Evolutionary conservation across 2,888 invertebrate genomes (phyloP), one percentile per base, ranked within the genome.

Genomic region (Dynastes grantii): DNA sequence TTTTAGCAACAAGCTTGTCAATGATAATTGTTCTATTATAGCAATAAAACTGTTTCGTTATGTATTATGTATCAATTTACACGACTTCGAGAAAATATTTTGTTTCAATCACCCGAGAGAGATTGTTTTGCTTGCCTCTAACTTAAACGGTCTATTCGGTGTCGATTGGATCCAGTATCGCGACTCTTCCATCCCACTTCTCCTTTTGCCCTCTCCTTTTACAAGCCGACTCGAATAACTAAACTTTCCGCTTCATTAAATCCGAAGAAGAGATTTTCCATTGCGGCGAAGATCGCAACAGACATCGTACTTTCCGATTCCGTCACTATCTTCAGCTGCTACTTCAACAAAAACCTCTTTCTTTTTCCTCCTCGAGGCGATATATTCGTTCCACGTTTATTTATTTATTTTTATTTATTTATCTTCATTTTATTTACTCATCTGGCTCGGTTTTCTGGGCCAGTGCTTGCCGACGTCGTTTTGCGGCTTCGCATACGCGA

Each of bases 181-280:
- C 11, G 8, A 45, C 9, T 45, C 45, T 11, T 45, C 11, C 8
- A 45, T 45, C 11, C 45, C 45, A 11, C 8, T n/a, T 4, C 6
- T 16, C 13, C n/a, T 53, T 4, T 6, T n/a, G 5, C 53, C 13
- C n/a, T 53, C 53, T 53, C 16, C 16, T 53, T 53, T 13, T 32
- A 16, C 27, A 32, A 9, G 53, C 16, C 71, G 29, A 32, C n/a
- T 55, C 32, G 71, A 71, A 71, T 71, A 70, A 58, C 73, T 73
- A 73, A 73, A 61, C 73, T 73, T 61, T 61, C 45, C 73, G 27
- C 73, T 73, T 73, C 73, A 73, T 73, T 73, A 73, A 73, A 45
- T 73, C 40, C 73, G 40, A 73, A 73, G 40, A 73, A 73, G 45
- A 73, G 73, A 73, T 73, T 73, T 73, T 73, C 58, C 73, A 58